Conservation (phyloP, 2,797 vertebrate species). For the Melanotaenia pygmaea region DNA sequence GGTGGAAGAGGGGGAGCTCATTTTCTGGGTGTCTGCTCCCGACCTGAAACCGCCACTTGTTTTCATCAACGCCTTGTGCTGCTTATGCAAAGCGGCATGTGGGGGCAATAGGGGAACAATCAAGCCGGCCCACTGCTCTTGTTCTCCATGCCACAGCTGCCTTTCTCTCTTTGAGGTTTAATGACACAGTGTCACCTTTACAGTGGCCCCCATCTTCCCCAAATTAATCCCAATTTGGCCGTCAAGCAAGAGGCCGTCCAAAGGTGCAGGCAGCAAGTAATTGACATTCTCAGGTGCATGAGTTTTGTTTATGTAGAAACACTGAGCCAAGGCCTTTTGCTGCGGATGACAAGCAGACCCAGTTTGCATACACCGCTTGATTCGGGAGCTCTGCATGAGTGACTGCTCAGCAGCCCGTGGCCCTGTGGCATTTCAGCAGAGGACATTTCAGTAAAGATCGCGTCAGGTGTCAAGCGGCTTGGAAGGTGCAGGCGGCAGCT, state of each 20-base stretch:
- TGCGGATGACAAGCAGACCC: conserved; percentile 65
- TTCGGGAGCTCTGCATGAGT: conserved; percentile 72
- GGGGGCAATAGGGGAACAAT: conserved; percentile 76
- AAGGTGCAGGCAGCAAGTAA: conserved; percentile 69
- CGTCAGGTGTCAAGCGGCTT: conserved; percentile 76
- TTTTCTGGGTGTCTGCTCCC: conserved; percentile 81
- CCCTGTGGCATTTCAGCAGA: conserved; percentile 79
- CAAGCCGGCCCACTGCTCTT: conserved; percentile 68
- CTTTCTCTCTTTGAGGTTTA: conserved; percentile 61
- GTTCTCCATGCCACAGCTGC: conserved; percentile 54
- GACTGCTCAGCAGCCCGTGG: conserved; percentile 78
- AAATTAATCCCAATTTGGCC: conserved; percentile 83
- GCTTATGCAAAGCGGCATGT: conserved; percentile 78
- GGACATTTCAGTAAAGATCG: conserved; percentile 77
- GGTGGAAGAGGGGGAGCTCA: conserved; percentile 64
- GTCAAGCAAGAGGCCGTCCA: conserved; percentile 63
- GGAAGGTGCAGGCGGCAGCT: conserved; percentile 67
- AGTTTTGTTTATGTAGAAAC: conserved; percentile 77
- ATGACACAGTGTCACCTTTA: conserved; percentile 76
- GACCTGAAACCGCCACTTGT: conserved; percentile 82
- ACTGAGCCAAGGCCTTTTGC: conserved; percentile 71
- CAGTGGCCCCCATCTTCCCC: conserved; percentile 64
- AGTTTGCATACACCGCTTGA: conserved; percentile 73
- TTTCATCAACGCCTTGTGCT: conserved; percentile 80
- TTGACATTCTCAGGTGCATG: conserved; percentile 81